phyloP scores from a whole-genome alignment of 2,797 vertebrate genomes.

The Eleutherodactylus coqui region DNA sequence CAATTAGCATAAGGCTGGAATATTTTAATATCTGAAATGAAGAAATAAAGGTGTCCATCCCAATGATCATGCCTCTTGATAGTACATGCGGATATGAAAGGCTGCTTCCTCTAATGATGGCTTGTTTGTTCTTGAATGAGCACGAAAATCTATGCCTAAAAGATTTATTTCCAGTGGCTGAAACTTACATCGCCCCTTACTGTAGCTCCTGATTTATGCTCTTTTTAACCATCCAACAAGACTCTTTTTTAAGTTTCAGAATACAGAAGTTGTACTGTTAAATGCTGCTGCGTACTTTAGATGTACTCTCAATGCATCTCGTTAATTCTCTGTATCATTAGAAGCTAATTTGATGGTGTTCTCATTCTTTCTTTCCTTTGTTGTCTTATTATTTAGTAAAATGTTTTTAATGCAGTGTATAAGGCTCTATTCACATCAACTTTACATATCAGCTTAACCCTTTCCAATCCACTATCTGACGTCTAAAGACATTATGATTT shows the following conservation, averaged over 20 bases:
- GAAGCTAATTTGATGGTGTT: no score
- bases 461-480: no score
- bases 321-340: no score
- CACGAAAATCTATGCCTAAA: conserved; percentile 1
- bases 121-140: conserved; percentile 1
- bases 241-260: not conserved
- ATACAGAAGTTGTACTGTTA: not conserved
- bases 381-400: no score
- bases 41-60: not conserved
- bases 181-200: not conserved
- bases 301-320: no score
- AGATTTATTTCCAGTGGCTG: not conserved
- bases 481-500: no score
- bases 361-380: no score
- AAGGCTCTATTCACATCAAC: no score
- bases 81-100: not conserved
- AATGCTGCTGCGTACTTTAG: no score
- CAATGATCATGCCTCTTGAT: not conserved
- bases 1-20: not conserved
- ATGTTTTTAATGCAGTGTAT: no score
- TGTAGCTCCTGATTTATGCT: not conserved
- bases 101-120: conserved; percentile 12
- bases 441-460: no score
- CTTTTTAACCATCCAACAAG: not conserved
- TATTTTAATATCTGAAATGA: not conserved